A percentile compares a stretch with the other conserved stretches of the same genome.
These are phyloP conservation scores for Cebus imitator DNA, from an alignment of 2,113 vertebrate species.

Conservation along the genomic window DNA sequence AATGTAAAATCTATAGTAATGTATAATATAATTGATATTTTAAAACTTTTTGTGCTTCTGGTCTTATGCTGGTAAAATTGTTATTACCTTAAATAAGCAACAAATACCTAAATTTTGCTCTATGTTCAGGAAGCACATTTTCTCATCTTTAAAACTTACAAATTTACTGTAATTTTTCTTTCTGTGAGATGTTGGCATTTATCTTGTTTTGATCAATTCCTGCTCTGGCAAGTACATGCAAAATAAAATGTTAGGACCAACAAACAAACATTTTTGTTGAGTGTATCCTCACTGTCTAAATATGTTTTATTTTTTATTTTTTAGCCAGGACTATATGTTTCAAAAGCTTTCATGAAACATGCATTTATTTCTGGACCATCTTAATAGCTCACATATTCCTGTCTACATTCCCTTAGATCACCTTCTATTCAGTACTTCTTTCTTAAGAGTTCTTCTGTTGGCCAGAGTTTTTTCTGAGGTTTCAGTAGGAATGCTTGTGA, in stretches of 20 bases:
- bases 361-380: slow-evolving; percentile 55
- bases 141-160: slow-evolving; percentile 55
- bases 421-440: slow-evolving; percentile 56
- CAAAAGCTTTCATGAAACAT: slow-evolving; percentile 61
- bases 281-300: slow-evolving; percentile 58
- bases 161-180: slow-evolving; percentile 60
- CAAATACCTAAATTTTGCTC: slow-evolving; percentile 45
- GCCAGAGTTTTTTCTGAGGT: slow-evolving; percentile 59
- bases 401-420: slow-evolving; percentile 56
- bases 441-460: slow-evolving; percentile 60
- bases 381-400: slow-evolving; percentile 53
- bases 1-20: slow-evolving; percentile 4
- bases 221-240: slow-evolving; percentile 42
- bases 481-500: slow-evolving; percentile 74
- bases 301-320: slow-evolving; percentile 61
- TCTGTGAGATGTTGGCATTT: slow-evolving; percentile 65
- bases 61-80: slow-evolving; percentile 36
- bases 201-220: slow-evolving; percentile 63
- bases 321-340: slow-evolving; percentile 60
- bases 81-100: slow-evolving; percentile 54
- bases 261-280: slow-evolving; percentile 73
- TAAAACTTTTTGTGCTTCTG: not conserved
- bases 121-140: slow-evolving; percentile 57
- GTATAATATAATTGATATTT: slow-evolving; percentile 43
- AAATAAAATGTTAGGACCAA: slow-evolving; percentile 67